Conservation (phyloP, 1,140 invertebrate species). For the Paraescarpia echinospica region DNA sequence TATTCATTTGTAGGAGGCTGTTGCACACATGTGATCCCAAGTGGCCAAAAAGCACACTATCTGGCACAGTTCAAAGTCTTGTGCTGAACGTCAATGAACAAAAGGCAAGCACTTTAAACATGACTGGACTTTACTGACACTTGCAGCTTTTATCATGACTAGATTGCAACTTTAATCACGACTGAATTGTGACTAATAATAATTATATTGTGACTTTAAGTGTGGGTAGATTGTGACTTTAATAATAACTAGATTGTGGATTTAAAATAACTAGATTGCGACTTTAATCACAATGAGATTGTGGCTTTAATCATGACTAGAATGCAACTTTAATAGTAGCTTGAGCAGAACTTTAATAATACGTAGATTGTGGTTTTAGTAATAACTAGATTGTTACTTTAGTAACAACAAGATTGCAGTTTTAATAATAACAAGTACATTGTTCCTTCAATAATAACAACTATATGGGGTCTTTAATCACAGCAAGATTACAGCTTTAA, state of each 20-base stretch:
- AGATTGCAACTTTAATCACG: background rate
- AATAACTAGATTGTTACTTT: too few relatives aligned
- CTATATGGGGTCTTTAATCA: too few relatives aligned
- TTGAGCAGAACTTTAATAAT: too few relatives aligned
- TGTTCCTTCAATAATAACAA: background rate
- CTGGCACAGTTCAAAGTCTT: conserved; percentile 81
- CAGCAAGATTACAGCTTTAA: too few relatives aligned
- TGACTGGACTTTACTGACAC: background rate
- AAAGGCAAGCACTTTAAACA: conserved; percentile 40
- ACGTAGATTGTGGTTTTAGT: too few relatives aligned
- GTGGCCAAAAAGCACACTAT: conserved; percentile 79
- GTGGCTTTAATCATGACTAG: background rate
- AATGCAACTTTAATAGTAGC: too few relatives aligned
- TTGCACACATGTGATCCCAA: conserved; percentile 81
- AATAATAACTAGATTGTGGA: background rate
- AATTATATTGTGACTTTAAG: background rate
- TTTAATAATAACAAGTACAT: background rate
- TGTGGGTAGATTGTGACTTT: background rate
- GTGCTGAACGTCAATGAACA: conserved; percentile 80
- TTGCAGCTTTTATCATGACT: background rate
- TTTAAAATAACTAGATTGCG: background rate
- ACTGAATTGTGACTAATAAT: too few relatives aligned
- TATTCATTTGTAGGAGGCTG: conserved; percentile 65
- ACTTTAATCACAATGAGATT: background rate
- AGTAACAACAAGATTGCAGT: too few relatives aligned